phyloP scores from a whole-genome alignment of 1,140 invertebrate genomes.

The Apocrypta bakeri region DNA sequence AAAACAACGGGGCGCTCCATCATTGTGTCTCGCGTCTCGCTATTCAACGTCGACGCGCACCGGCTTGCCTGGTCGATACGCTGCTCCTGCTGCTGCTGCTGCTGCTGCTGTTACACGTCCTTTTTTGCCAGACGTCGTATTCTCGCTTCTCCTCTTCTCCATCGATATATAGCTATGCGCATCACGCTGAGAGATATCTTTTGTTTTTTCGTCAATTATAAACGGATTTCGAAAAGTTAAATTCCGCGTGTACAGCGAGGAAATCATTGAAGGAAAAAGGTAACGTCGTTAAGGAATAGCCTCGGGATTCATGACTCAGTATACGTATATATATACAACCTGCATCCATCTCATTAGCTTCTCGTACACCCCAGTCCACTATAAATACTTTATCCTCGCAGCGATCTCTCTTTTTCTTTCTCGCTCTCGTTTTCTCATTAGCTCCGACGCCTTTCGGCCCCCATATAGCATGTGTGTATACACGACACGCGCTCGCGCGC shows the following conservation, averaged over 20 bases:
- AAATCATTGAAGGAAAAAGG: too few species aligned
- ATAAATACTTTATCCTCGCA: conserved; percentile 34
- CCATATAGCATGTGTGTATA: conserved; percentile 42
- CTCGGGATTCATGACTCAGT: too few species aligned
- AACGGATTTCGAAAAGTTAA: too few species aligned
- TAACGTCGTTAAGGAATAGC: too few species aligned
- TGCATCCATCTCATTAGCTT: conserved; percentile 59
- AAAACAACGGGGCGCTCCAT: conserved; percentile 33
- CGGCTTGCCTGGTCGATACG: background rate
- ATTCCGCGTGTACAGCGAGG: too few species aligned
- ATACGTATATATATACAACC: conserved; percentile 30
- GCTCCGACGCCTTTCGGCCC: conserved; percentile 49
- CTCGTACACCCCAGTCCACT: conserved; percentile 58
- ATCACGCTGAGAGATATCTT: too few species aligned
- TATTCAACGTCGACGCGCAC: background rate
- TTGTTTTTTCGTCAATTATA: background rate
- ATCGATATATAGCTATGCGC: background rate
- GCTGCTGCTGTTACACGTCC: too few species aligned
- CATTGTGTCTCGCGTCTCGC: conserved; percentile 38
- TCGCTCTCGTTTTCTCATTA: conserved; percentile 58
- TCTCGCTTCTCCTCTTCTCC: background rate
- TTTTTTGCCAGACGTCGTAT: background rate
- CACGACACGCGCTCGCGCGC: conserved; percentile 54
- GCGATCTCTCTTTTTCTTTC: background rate
- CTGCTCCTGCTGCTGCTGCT: too few species aligned